phyloP scores from a whole-genome alignment of 2,113 vertebrate species.

The Equus quagga region DNA sequence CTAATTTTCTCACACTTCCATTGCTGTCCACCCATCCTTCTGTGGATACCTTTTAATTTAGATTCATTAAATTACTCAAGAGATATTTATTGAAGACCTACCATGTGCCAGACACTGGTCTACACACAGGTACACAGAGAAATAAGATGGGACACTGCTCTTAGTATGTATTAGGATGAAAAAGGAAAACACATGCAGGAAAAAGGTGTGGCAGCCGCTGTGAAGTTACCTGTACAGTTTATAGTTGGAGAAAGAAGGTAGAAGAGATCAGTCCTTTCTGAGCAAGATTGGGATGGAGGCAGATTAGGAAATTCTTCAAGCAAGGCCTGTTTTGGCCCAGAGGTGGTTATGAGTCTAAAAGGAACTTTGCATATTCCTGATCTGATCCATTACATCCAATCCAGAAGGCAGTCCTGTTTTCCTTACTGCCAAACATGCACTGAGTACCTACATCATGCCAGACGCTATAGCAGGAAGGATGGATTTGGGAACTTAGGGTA shows the following conservation, averaged over 20 bases:
- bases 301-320: neutral
- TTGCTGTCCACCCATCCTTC: neutral
- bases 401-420: neutral
- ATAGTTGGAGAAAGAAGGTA: neutral
- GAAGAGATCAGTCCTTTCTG: neutral
- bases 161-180: neutral
- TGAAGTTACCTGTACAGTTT: neutral
- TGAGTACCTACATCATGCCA: neutral
- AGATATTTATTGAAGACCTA: neutral
- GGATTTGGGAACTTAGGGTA: neutral
- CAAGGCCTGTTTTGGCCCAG: neutral
- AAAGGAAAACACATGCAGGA: neutral
- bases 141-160: neutral
- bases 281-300: neutral
- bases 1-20: neutral
- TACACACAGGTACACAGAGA: neutral
- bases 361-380: neutral
- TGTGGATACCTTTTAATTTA: conserved; percentile 1
- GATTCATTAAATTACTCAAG: conserved; percentile 31
- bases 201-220: neutral
- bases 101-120: neutral
- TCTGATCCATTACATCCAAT: neutral
- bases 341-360: neutral
- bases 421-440: neutral
- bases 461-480: neutral